Conservation (phyloP, 2,797 vertebrate genomes). For the Silurus lanzhouensis region DNA sequence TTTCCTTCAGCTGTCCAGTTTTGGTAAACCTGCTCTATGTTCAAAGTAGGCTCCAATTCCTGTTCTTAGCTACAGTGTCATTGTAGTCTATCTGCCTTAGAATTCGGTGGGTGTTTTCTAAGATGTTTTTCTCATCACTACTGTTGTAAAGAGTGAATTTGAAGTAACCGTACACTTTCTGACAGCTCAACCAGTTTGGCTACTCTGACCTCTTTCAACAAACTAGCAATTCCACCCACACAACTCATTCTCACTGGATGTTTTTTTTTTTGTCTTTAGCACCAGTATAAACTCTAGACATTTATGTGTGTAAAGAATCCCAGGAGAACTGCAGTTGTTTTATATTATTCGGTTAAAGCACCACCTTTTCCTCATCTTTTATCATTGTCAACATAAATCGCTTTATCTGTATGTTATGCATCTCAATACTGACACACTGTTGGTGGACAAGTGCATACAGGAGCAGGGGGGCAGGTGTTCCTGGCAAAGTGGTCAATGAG, state of each 20-base stretch:
- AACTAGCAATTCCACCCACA: not conserved
- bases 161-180: not conserved
- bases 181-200: not conserved
- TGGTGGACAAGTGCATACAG: not conserved
- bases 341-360: not conserved
- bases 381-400: not conserved
- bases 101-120: not conserved
- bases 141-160: not conserved
- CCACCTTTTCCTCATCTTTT: not conserved
- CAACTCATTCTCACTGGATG: not conserved
- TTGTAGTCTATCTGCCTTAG: not conserved
- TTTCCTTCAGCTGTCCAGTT: not conserved
- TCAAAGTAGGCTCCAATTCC: not conserved
- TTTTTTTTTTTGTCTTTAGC: not conserved
- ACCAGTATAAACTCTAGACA: not conserved
- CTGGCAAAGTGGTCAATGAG: not conserved
- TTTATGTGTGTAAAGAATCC: not conserved
- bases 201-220: not conserved
- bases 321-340: not conserved
- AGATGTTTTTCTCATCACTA: conserved; percentile 7
- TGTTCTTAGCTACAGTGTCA: too few species aligned
- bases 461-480: not conserved
- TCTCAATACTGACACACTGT: not conserved
- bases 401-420: not conserved
- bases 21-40: not conserved